Evolutionary conservation across 2,797 vertebrate species (phyloP), one percentile per base, ranked within the genome.

Genomic region (Peromyscus nudipes): DNA sequence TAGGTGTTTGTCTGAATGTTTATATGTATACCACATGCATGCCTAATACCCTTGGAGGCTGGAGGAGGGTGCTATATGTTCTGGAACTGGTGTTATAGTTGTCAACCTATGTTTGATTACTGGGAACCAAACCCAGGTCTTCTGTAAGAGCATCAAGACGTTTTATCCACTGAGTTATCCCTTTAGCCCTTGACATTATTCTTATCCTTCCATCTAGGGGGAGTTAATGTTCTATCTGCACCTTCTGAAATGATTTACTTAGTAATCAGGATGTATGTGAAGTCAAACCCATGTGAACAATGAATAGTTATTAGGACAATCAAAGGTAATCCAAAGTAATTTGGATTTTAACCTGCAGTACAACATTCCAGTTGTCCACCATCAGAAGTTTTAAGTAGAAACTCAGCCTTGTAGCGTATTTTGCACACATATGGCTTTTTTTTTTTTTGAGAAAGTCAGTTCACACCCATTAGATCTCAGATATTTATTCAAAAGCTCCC

Each of bases 11-110:
- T 43, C 43, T 67, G 11, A 49, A 49, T 85, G 29, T 85, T 49
- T 65, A 23, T 67, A 65, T 65, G 29, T 31, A 14, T 49, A 84
- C 5, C 17, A 34, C 10, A 21, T 49, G 17, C 5, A 49, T 84
- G 29, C 1, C 11, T 46, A 10, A 1, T 34, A 43, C 0, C 5
- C 17, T 23, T 49, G 1, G 19, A 31, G 4, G 9, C 14, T 9
- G 29, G 27, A 65, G 46, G 37, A 84, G 7, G 29, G 27, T 46
- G 9, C 21, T 40, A 43, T 5, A 40, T 75, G 43, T 75, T 75
- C 65, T 25, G 71, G 21, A 43, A 75, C 37, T 75, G 23, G 23
- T 49, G 46, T 49, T 49, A 49, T 7, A 49, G 27, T 34, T 31
- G 76, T 77, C 46, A 77, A 29, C 46, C 73, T 75, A 29, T 29